phyloP scores from a whole-genome alignment of 2,888 invertebrate species.

The Harpalus rubripes region DNA sequence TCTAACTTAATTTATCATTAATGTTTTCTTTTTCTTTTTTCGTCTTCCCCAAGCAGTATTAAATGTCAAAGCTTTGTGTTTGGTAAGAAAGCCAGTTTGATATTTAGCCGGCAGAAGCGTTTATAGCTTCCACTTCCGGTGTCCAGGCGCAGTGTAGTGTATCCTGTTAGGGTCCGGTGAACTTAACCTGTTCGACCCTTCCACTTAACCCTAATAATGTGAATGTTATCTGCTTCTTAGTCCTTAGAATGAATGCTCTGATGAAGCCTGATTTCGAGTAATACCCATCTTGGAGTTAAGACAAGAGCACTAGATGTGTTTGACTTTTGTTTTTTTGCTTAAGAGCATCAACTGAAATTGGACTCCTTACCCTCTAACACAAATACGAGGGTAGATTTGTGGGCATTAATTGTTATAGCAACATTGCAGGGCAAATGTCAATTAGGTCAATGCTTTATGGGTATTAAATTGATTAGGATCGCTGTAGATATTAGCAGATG shows the following conservation, averaged over 20 bases:
- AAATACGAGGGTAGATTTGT: slow-evolving; percentile 8
- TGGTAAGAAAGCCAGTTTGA: slow-evolving; percentile 16
- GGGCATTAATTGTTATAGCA: slow-evolving; percentile 39
- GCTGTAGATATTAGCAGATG: neutral
- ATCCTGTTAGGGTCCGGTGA: slow-evolving; percentile 19
- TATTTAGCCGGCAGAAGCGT: slow-evolving; percentile 25
- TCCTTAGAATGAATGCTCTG: slow-evolving; percentile 37
- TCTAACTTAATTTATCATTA: neutral
- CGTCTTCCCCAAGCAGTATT: neutral
- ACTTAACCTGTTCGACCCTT: slow-evolving; percentile 63
- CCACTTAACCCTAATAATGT: slow-evolving; percentile 66
- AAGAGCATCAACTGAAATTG: slow-evolving; percentile 33
- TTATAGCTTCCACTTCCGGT: slow-evolving; percentile 7
- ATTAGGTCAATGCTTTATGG: neutral
- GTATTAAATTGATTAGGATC: neutral
- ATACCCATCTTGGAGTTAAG: slow-evolving; percentile 7
- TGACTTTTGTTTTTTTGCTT: slow-evolving; percentile 40
- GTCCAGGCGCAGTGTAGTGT: neutral
- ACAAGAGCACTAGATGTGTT: slow-evolving; percentile 15
- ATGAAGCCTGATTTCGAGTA: slow-evolving; percentile 31
- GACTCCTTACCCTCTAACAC: neutral
- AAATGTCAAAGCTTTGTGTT: slow-evolving; percentile 24
- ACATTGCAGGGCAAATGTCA: neutral
- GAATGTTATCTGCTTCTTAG: slow-evolving; percentile 63
- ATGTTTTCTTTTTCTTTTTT: neutral